These are phyloP conservation scores for Austrofundulus limnaeus DNA, from an alignment of 2,113 vertebrate species.

Conservation along the genomic window DNA sequence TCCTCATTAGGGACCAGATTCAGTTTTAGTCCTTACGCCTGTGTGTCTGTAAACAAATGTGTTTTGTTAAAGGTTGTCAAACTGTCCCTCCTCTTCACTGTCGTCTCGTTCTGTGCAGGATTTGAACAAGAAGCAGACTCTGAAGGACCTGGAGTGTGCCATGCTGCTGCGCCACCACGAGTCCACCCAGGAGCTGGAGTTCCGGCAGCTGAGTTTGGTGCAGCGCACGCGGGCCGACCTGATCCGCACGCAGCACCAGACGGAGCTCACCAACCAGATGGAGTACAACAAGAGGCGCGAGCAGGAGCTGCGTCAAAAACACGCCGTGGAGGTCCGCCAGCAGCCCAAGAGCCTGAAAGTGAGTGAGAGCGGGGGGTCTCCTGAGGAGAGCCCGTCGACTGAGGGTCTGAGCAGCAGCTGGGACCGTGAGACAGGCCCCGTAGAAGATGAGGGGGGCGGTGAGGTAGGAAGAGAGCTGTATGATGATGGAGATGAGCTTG, in stretches of 20 bases:
- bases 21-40: no score
- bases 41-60: no score
- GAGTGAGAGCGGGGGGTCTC: slow-evolving; percentile 81
- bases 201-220: slow-evolving; percentile 85
- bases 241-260: slow-evolving; percentile 92
- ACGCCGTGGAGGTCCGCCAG: slow-evolving; percentile 90
- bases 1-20: no score
- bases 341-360: slow-evolving; percentile 96
- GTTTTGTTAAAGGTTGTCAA: neutral
- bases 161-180: slow-evolving; percentile 90
- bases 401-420: slow-evolving; percentile 19
- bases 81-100: neutral
- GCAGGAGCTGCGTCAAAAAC: slow-evolving; percentile 91
- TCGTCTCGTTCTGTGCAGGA: slow-evolving; percentile 72
- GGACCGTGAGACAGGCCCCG: slow-evolving; percentile 20
- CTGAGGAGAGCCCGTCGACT: slow-evolving; percentile 30
- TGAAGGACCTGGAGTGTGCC: slow-evolving; percentile 90
- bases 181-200: slow-evolving; percentile 89
- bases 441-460: slow-evolving; percentile 12
- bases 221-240: slow-evolving; percentile 89
- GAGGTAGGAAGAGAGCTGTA: slow-evolving; percentile 4
- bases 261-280: slow-evolving; percentile 92
- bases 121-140: slow-evolving; percentile 92
- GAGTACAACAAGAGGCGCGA: slow-evolving; percentile 92
- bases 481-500: slow-evolving; percentile 36